A percentile compares a stretch with the other conserved stretches of the same genome.
Evolutionary conservation across 1,140 invertebrate genomes (phyloP).

Genomic region (Calephelis virginiensis): DNA sequence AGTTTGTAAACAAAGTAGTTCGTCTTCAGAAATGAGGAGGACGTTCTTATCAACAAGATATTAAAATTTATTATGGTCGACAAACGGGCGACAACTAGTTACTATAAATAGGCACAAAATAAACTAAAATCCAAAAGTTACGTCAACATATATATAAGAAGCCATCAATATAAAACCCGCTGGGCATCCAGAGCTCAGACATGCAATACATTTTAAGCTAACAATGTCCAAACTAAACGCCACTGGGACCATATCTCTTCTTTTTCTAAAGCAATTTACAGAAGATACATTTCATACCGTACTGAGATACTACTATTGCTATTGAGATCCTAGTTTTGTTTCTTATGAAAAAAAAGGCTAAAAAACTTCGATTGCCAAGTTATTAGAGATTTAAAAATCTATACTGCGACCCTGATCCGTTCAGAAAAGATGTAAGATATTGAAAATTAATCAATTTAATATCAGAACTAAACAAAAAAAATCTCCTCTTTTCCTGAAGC

Average conservation of each 20-base stretch:
- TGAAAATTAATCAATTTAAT: too few relatives aligned
- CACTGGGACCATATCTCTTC: constrained; percentile 5
- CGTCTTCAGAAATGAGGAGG: too few relatives aligned
- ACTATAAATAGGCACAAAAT: background rate
- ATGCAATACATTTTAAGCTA: constrained; percentile 45
- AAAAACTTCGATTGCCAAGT: background rate
- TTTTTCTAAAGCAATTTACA: constrained; percentile 1
- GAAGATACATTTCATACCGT: constrained; percentile 12
- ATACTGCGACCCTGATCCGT: too few relatives aligned
- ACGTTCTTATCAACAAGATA: too few relatives aligned
- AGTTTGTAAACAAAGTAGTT: too few relatives aligned
- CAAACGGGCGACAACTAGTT: too few relatives aligned
- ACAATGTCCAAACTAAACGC: constrained; percentile 27
- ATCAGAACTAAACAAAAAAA: too few relatives aligned
- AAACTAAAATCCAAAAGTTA: background rate
- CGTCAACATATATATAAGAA: background rate
- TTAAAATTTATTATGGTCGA: too few relatives aligned
- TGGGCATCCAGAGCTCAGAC: constrained; percentile 28
- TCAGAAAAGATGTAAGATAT: too few relatives aligned
- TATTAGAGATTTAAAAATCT: background rate
- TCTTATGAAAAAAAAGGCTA: background rate
- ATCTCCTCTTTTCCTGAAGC: too few relatives aligned
- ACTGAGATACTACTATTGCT: constrained; percentile 10
- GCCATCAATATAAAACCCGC: constrained; percentile 5
- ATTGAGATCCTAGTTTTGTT: background rate